Base-by-base conservation (phyloP, 2,113 vertebrate genomes). In the Cyanoramphus novaezelandiae region DNA sequence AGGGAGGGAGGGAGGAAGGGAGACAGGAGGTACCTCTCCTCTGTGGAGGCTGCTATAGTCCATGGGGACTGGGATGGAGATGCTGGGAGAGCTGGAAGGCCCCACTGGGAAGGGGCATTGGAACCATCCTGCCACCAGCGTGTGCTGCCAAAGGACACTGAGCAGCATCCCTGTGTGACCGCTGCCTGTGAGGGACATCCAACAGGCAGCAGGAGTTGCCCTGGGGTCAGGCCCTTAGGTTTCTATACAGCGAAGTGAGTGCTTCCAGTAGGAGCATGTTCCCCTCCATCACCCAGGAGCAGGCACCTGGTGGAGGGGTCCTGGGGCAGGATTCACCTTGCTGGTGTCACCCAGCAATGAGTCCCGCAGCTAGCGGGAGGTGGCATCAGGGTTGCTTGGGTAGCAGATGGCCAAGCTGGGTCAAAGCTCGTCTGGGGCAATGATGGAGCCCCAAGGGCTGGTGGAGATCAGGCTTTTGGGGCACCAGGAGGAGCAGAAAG, bases 91-190 rank as follows among this genome's bases (percentile, higher is more conserved):
- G 65, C 47, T 71, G 67, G 39, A 72, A 84, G 55, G 41, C 4
- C 46, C 49, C 4, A 0, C 7, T 53, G 63, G 71, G 57, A 82
- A 83, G 74, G 60, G 70, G 37, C 2, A 0, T 1, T 59, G 88
- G 70, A 49, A 52, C 29, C 53, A 57, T 76, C 7, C 57, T 68
- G 44, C 33, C 59, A 69, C 13, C 71, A 33, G 49, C 13, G 35
- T 33, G 8, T 47, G 60, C 31, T 55, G 68, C 68, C 60, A 33
- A 46, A 39, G 2, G 17, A 21, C 60, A 63, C 69, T 6, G 7
- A 76, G 70, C 70, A 63, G 82, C 59, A 35, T 67, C 69, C 27
- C 41, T 0, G 0, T 33, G 62, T 0, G 1, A 41, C 6, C 1
- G 0, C 43, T 63, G 67, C 39, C 33, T 9, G 41, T 1, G 1